Conservation (phyloP, 2,888 invertebrate genomes). For the Oxycera nigricornis region DNA sequence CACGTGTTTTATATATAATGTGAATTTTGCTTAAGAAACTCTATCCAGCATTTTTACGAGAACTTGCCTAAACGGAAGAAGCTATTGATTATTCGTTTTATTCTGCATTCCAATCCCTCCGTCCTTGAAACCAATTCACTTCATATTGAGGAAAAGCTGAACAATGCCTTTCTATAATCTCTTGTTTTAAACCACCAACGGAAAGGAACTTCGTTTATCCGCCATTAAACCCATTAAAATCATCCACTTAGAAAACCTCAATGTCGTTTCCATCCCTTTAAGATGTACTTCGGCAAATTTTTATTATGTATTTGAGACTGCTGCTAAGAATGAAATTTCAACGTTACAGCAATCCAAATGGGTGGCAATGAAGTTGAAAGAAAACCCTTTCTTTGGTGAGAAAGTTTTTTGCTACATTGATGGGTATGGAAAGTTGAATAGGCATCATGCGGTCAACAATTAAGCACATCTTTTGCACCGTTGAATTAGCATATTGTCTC, state of each 20-base stretch:
- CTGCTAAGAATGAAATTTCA: constrained; percentile 19
- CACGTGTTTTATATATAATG: too few species aligned
- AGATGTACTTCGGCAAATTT: constrained; percentile 33
- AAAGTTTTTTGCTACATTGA: background rate
- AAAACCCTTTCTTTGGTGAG: constrained; percentile 37
- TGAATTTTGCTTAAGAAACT: too few species aligned
- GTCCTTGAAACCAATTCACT: too few species aligned
- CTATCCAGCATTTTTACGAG: too few species aligned
- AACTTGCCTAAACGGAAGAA: too few species aligned
- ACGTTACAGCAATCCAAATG: background rate
- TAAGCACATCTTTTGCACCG: constrained; percentile 46
- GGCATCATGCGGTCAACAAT: constrained; percentile 41
- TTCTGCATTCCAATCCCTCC: too few species aligned
- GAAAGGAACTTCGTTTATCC: constrained; percentile 29
- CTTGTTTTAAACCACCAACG: constrained; percentile 28
- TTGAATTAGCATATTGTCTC: constrained; percentile 47
- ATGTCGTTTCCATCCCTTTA: constrained; percentile 31
- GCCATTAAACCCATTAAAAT: constrained; percentile 40
- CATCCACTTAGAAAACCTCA: constrained; percentile 32
- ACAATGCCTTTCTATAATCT: constrained; percentile 23
- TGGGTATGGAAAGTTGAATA: constrained; percentile 6
- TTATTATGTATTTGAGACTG: constrained; percentile 25
- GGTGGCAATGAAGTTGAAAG: constrained; percentile 35
- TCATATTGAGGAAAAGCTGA: too few species aligned
- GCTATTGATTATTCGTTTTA: too few species aligned